phyloP scores from a whole-genome alignment of 2,113 vertebrate genomes.

The Caracal caracal region DNA sequence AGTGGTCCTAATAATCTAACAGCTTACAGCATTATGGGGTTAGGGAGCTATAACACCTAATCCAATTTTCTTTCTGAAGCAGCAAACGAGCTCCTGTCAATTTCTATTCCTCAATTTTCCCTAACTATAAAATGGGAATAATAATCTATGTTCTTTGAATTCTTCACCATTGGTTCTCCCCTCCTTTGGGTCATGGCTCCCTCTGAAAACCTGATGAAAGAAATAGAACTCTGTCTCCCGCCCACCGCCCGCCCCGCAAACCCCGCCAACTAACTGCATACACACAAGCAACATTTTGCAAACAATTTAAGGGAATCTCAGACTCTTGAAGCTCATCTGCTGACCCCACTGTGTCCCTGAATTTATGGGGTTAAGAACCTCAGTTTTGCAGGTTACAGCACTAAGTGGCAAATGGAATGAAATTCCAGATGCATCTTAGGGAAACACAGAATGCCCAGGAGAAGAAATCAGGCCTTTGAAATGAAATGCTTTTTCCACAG shows the following conservation, averaged over 20 bases:
- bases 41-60: constrained; percentile 54
- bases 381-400: not conserved
- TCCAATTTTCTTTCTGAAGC: constrained; percentile 43
- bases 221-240: not conserved
- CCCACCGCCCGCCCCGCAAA: too few species aligned
- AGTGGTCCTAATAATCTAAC: constrained; percentile 29
- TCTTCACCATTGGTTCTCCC: not conserved
- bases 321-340: not conserved
- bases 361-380: not conserved
- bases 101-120: constrained; percentile 60
- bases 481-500: not conserved
- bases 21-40: constrained; percentile 2
- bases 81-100: constrained; percentile 49
- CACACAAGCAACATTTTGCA: not conserved
- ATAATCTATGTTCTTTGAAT: constrained; percentile 53
- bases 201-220: constrained; percentile 40
- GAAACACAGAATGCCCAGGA: not conserved
- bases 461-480: constrained; percentile 19
- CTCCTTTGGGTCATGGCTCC: not conserved
- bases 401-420: not conserved
- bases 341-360: not conserved
- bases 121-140: constrained; percentile 78
- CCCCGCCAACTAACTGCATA: not conserved
- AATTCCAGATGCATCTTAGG: not conserved
- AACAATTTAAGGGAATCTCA: not conserved